phyloP scores from a whole-genome alignment of 2,113 vertebrate species.

The Neolamprologus brichardi region DNA sequence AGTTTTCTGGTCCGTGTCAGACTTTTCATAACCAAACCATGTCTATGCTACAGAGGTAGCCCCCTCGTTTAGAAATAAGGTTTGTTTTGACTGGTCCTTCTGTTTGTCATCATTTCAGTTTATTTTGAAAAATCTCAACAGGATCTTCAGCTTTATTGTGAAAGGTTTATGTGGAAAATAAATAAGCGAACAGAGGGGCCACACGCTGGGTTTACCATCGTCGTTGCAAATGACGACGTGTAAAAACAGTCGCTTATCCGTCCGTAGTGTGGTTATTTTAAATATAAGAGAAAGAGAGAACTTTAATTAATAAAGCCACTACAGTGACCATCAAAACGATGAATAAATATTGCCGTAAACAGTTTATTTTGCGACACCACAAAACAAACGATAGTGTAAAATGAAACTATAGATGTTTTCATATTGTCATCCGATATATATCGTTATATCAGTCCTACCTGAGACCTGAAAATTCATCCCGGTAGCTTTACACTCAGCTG shows the following conservation, averaged over 20 bases:
- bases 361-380: background rate
- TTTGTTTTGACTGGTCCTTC: too few relatives aligned
- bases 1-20: background rate
- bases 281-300: background rate
- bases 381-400: background rate
- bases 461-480: background rate
- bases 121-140: background rate
- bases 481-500: background rate
- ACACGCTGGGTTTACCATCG: background rate
- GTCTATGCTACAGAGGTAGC: too few relatives aligned
- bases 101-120: background rate
- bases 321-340: background rate
- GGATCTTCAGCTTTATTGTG: background rate
- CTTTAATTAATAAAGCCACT: background rate
- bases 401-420: background rate
- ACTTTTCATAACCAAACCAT: background rate
- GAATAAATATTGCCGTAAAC: fast-evolving
- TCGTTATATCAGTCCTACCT: background rate
- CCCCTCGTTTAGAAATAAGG: too few relatives aligned
- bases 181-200: background rate
- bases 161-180: background rate
- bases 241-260: background rate
- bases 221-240: fast-evolving
- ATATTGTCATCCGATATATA: background rate
- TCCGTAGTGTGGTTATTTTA: background rate